These are phyloP conservation scores for Psephotus haematonotus DNA, from an alignment of 2,113 vertebrate genomes.

Conservation along the genomic window DNA sequence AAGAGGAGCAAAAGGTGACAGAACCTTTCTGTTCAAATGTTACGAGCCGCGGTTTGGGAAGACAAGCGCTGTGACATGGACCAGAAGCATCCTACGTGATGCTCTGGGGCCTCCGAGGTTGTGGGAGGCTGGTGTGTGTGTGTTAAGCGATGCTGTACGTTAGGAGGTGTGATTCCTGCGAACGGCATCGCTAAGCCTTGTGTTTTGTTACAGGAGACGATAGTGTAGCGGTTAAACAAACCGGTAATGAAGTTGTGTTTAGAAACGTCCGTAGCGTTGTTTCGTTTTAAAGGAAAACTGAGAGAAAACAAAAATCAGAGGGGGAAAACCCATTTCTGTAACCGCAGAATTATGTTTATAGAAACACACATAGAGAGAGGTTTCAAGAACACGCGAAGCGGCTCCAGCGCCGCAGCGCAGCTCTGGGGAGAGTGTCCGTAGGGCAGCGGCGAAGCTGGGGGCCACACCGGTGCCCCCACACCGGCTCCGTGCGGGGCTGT, in stretches of 20 bases:
- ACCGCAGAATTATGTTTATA: neutral
- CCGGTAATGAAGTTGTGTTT: neutral
- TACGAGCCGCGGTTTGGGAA: neutral
- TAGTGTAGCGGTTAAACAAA: neutral
- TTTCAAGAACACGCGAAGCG: neutral
- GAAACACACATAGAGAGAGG: too few species aligned
- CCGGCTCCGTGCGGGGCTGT: too few species aligned
- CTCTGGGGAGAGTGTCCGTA: neutral
- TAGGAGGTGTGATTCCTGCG: neutral
- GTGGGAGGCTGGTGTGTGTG: neutral
- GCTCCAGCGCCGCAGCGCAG: neutral
- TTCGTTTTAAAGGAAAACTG: neutral
- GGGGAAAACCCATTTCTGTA: accelerated
- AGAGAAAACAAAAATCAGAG: neutral
- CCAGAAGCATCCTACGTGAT: neutral
- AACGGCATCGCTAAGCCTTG: neutral
- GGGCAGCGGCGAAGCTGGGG: neutral
- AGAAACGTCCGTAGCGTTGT: neutral
- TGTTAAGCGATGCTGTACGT: neutral
- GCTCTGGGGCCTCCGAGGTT: neutral
- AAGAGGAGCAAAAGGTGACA: neutral
- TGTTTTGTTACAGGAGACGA: neutral
- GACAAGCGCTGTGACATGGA: neutral
- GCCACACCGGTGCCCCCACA: too few species aligned
- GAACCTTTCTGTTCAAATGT: neutral